Evolutionary conservation across 2,797 vertebrate genomes (phyloP).

Genomic region (Rhabdomys pumilio): DNA sequence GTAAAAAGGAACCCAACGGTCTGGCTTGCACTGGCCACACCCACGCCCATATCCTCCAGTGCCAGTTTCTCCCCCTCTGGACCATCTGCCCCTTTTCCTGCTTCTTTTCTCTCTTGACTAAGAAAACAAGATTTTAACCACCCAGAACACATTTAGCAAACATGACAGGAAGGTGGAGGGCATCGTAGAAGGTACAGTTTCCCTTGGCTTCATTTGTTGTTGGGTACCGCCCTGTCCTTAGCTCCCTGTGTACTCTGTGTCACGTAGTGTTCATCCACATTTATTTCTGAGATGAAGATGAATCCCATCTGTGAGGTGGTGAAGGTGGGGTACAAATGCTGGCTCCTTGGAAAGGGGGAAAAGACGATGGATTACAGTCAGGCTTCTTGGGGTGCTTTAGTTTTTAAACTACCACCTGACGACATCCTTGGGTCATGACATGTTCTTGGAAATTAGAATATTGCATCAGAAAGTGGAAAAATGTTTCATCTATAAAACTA

Average conservation of each 20-base stretch:
- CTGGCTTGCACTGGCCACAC: constrained; percentile 25
- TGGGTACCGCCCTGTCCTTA: neutral
- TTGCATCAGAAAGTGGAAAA: neutral
- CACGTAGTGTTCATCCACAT: neutral
- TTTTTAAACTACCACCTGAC: neutral
- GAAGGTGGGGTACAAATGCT: neutral
- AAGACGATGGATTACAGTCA: neutral
- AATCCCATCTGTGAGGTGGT: neutral
- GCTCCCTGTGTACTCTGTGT: neutral
- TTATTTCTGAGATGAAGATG: neutral
- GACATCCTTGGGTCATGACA: neutral
- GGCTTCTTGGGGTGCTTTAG: neutral
- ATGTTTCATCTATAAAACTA: neutral
- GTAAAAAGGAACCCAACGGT: constrained; percentile 10
- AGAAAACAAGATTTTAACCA: constrained; percentile 68
- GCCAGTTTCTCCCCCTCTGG: constrained; percentile 63
- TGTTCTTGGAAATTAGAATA: neutral
- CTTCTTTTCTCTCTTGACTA: constrained; percentile 53
- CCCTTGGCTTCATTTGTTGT: neutral
- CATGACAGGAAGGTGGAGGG: neutral
- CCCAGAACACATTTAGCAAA: neutral
- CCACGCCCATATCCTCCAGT: constrained; percentile 1
- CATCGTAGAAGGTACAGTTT: neutral
- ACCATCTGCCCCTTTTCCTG: constrained; percentile 81
- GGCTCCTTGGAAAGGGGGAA: neutral